These are phyloP conservation scores for Conchocele bisecta DNA, from an alignment of 2,888 invertebrate species.

Conservation along the genomic window DNA sequence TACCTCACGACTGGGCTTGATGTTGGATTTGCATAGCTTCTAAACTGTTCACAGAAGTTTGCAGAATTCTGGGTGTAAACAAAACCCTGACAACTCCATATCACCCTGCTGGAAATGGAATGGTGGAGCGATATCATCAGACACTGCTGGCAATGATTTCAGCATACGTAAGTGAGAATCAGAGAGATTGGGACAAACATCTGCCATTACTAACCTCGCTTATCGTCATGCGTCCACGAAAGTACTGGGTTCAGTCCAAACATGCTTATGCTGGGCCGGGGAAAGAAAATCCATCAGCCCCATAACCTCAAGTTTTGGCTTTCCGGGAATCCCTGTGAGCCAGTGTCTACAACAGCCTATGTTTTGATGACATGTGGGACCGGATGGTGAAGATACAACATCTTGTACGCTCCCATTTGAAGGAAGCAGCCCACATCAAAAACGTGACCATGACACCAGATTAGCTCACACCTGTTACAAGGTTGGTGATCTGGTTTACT, in stretches of 20 bases:
- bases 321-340: background rate
- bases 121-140: constrained; percentile 16
- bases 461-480: background rate
- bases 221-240: constrained; percentile 11
- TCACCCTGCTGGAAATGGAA: background rate
- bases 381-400: constrained; percentile 6
- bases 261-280: constrained; percentile 19
- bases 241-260: constrained; percentile 29
- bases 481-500: constrained; percentile 18
- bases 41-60: constrained; percentile 17
- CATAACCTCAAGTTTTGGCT: background rate
- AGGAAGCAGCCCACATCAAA: constrained; percentile 7
- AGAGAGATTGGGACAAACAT: constrained; percentile 17
- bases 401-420: constrained; percentile 5
- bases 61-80: background rate
- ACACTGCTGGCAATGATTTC: constrained; percentile 17
- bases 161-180: constrained; percentile 10
- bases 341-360: background rate
- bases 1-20: background rate
- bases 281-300: constrained; percentile 13
- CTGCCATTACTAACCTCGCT: constrained; percentile 13
- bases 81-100: background rate
- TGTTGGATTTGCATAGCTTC: background rate
- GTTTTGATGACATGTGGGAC: constrained; percentile 13
- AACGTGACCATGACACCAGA: constrained; percentile 21